Evolutionary conservation across 2,113 vertebrate species (phyloP).

Genomic region (Sitta europaea): DNA sequence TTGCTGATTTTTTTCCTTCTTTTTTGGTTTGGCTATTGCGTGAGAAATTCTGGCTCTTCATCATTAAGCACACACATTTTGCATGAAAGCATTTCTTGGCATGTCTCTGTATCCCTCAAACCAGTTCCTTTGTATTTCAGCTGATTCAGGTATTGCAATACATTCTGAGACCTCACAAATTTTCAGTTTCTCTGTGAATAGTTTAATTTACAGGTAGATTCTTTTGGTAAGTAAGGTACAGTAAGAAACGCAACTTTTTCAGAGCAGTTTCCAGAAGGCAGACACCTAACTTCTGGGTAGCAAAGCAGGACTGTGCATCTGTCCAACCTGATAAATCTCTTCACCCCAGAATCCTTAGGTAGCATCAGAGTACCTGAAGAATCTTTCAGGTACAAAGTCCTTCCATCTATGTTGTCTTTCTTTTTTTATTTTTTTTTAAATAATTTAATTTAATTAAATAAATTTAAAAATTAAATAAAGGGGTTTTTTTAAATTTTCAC

Average conservation of each 20-base stretch:
- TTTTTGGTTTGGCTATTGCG: background rate
- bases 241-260: background rate
- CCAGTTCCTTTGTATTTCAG: background rate
- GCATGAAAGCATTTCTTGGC: background rate
- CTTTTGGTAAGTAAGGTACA: accelerated
- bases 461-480: too few relatives aligned
- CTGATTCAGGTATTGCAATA: background rate
- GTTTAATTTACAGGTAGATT: background rate
- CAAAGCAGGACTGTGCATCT: background rate
- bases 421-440: too few relatives aligned
- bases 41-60: background rate
- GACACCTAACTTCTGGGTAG: background rate
- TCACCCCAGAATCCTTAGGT: background rate
- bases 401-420: background rate
- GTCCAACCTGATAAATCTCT: background rate
- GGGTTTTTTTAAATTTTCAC: accelerated
- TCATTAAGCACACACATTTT: background rate
- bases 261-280: background rate
- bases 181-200: background rate
- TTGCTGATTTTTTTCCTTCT: background rate
- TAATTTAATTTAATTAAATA: too few relatives aligned
- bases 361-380: background rate
- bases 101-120: background rate
- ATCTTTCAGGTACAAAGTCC: background rate
- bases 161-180: background rate